Evolutionary conservation across 2,888 invertebrate species (phyloP), one percentile per base, ranked within the genome.

Genomic region (Callosobruchus maculatus): DNA sequence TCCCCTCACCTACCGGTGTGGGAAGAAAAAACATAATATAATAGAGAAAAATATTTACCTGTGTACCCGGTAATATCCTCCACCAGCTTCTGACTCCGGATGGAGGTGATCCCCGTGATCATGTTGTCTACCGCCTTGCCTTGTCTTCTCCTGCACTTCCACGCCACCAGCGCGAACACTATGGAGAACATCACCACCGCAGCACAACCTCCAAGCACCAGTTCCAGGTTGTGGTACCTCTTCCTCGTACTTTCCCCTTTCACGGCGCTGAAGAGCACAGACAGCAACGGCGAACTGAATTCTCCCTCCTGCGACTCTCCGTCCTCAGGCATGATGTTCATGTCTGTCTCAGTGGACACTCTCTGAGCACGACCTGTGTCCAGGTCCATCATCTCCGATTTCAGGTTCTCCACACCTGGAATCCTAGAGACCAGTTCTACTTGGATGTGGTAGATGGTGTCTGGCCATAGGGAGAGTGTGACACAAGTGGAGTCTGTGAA

Each of bases 401-500:
- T 89, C 76, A 91, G 89, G 81, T 91, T 91, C 77, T 90, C 91
- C 69, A 90, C 89, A 69, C 91, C 91, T 26, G 91, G 91, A 73
- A 90, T 89, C 71, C 90, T 88, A 76, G 91, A 91, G 20, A 91
- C 91, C 22, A 91, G 85, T 84, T 91, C 91, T 22, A 94, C 94
- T 90, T 94, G 94, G 83, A 95, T 93, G 86, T 93, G 93, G 86
- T 94, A 95, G 79, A 93, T 87, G 70, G 94, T 94, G 85, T 94
- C 93, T 71, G 94, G 94, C 94, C 94, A 94, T 72, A 95, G 88
- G 74, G 94, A 94, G 79, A 95, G 87, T 73, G 94, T 94, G 77
- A 94, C 94, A 82, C 92, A 91, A 75, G 93, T 93, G 72, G 93
- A 93, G 86, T 94, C 94, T 68, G 94, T 95, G 87, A 94, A 93